Base-by-base conservation (phyloP, 2,113 vertebrate genomes). In the Albula glossodonta region DNA sequence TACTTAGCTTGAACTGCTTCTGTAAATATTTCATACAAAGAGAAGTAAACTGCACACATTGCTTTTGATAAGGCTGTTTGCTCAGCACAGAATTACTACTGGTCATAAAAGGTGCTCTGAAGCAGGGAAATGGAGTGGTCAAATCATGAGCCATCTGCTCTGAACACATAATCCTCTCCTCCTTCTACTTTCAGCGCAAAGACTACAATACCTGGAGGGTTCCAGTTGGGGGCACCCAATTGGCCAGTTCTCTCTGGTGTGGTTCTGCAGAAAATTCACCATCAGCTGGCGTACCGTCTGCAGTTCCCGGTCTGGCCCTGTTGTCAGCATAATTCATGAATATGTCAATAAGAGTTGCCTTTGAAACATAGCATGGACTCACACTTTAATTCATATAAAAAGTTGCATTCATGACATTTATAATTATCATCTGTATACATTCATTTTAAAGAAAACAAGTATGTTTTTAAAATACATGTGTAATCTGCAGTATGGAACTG, bases 261-360 rank as follows among this genome's bases (percentile, higher is more conserved):
- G 96, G 90, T 97, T 98, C 96, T 99, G 97, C 3, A 99, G 93
- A 90, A 99, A 96, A 88, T 97, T 95, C 5, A 99, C 92, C 96
- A 99, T 98, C 56, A 95, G 89, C 88, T 95, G 97, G 11, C 98
- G 93, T 8, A 99, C 91, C 0, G 96, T 97, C 82, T 94, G 96
- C 86, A 97, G 93, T 84, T 96, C 94, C 82, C 97, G 89, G 88
- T 98, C 96, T 1, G 95, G 93, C 86, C 97, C 98, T 96, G 93
- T 53, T 52, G 4, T 77, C 2, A 80, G 51, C 31, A 66, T 22
- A 66, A 22, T 22, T 60, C 10, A 60, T 60, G 17, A 3, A 15
- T 15, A 60, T 11, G 56, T 60, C 5, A 60, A 60, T 60, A 60
- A 66, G 60, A 22, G 60, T 66, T 19, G 15, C 53, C 60, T 19